Evolutionary conservation across 2,113 vertebrate species (phyloP), one percentile per base, ranked within the genome.

Genomic region (Petroica traversi): DNA sequence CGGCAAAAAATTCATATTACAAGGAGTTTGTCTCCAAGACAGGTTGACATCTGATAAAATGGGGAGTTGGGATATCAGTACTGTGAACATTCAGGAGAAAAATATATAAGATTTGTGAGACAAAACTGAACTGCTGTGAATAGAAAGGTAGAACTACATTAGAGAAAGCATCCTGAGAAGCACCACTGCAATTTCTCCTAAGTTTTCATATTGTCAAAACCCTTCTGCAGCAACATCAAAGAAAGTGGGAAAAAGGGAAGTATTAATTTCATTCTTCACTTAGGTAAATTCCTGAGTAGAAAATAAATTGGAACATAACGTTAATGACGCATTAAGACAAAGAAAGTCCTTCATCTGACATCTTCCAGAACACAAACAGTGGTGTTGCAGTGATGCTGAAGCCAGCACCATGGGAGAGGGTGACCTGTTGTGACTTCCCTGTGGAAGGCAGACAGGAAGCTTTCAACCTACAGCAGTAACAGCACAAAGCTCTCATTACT

Each of bases 401-500:
- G 38, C 26, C 43, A 22, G 48, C 4, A 3, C 11, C 0, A 0
- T 2, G 2, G 57, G 38, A 5, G 2, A 82, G 36, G 31, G 36
- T 3, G 0, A 69, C 12, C n/a, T 6, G 0, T 19, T 49, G 40
- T 12, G 38, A 41, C 68, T 69, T 63, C 29, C 22, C 57, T 38
- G 22, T 2, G 4, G 76, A 79, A 59, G 34, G 49, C 28, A 58
- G n/a, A 26, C 34, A 75, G 48, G 71, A 55, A 88, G 28, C 31
- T 75, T 68, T 52, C 63, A 78, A 64, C 4, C 4, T 40, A 38
- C 52, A 55, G 54, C 59, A 87, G 6, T n/a, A 31, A 54, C 18
- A 64, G 33, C 25, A 55, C 33, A 75, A 75, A 90, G 34, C 24
- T 51, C 57, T 58, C 29, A 7, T 26, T 34, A 75, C 26, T 1